Evolutionary conservation across 2,888 invertebrate species (phyloP).

Genomic region (Campaea margaritaria): DNA sequence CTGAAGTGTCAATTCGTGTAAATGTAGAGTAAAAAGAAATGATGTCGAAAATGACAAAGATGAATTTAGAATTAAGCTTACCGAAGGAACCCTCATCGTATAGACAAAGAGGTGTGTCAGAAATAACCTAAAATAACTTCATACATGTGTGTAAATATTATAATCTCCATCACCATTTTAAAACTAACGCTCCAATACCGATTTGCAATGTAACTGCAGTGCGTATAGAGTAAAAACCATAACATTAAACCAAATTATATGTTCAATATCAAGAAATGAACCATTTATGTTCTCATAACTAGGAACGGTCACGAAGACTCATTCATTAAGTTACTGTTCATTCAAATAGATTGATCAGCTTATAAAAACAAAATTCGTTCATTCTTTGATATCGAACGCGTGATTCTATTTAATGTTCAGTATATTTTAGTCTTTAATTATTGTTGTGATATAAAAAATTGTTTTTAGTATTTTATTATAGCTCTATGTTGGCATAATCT

Average conservation of each 20-base stretch:
- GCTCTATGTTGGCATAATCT: too few relatives aligned
- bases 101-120: constrained; percentile 48
- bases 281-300: too few relatives aligned
- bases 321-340: too few relatives aligned
- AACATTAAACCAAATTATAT: constrained; percentile 10
- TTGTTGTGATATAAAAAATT: too few relatives aligned
- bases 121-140: constrained; percentile 42
- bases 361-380: too few relatives aligned
- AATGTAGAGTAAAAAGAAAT: constrained; percentile 21
- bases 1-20: constrained; percentile 21
- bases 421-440: too few relatives aligned
- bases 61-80: constrained; percentile 27
- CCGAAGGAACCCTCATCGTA: constrained; percentile 46
- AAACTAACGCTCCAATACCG: constrained; percentile 10
- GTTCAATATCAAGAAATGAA: neutral
- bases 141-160: constrained; percentile 40
- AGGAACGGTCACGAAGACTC: too few relatives aligned
- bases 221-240: neutral
- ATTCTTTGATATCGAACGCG: too few relatives aligned
- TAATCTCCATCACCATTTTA: constrained; percentile 43
- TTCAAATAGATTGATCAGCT: too few relatives aligned
- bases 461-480: too few relatives aligned
- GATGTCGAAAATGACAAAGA: constrained; percentile 20
- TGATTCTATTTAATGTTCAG: too few relatives aligned
- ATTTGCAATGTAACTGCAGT: constrained; percentile 8